phyloP scores from a whole-genome alignment of 2,888 invertebrate species.

The Athalia cordata region DNA sequence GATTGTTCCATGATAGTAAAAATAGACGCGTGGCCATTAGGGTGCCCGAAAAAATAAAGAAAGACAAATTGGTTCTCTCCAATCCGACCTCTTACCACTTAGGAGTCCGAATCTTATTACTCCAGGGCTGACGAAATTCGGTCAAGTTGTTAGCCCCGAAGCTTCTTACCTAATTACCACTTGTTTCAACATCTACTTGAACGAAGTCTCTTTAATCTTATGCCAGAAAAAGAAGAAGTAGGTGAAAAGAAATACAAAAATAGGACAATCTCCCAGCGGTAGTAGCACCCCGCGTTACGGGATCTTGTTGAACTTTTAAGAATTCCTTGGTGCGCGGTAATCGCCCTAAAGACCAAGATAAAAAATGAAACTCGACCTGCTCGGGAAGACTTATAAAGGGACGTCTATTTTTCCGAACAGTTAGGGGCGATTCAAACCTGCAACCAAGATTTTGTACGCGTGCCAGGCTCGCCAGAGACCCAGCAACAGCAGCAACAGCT shows the following conservation, averaged over 20 bases:
- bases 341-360: slow-evolving; percentile 40
- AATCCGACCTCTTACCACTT: too few relatives aligned
- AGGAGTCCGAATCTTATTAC: too few relatives aligned
- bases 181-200: too few relatives aligned
- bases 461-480: slow-evolving; percentile 21
- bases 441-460: slow-evolving; percentile 26
- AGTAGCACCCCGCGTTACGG: slow-evolving; percentile 13
- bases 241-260: slow-evolving; percentile 8
- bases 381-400: slow-evolving; percentile 30
- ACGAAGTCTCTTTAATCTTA: not conserved
- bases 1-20: slow-evolving; percentile 32
- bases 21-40: slow-evolving; percentile 20
- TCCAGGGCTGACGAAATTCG: too few relatives aligned
- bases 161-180: not conserved
- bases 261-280: not conserved
- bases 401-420: slow-evolving; percentile 24
- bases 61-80: not conserved
- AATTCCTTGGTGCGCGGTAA: slow-evolving; percentile 26
- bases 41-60: not conserved
- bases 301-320: slow-evolving; percentile 41
- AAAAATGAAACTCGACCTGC: slow-evolving; percentile 43
- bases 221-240: not conserved
- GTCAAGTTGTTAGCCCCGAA: not conserved
- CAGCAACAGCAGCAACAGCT: too few relatives aligned
- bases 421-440: slow-evolving; percentile 30